phyloP scores from a whole-genome alignment of 1,140 invertebrate species.

The Elysia chlorotica region DNA sequence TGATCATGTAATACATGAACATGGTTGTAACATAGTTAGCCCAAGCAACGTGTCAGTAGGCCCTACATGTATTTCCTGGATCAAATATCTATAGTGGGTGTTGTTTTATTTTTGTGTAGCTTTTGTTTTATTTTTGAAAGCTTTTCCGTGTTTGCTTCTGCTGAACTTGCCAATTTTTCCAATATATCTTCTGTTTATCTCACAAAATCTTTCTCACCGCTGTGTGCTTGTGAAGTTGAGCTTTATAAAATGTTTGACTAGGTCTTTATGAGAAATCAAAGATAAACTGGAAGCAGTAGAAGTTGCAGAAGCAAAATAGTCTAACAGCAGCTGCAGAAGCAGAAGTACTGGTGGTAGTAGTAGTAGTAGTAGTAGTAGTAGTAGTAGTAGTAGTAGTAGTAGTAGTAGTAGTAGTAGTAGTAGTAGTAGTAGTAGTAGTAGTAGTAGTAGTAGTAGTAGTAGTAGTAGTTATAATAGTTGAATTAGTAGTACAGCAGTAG shows the following conservation, averaged over 20 bases:
- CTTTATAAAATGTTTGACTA: neutral
- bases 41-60: too few relatives aligned
- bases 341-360: constrained; percentile 1
- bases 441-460: constrained; percentile 5
- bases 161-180: neutral
- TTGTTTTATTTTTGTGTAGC: too few relatives aligned
- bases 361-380: constrained; percentile 3
- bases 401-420: constrained; percentile 5
- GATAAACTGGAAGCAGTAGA: neutral
- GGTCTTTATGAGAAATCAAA: neutral
- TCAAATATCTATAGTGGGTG: too few relatives aligned
- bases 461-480: constrained; percentile 1
- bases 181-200: neutral
- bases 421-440: constrained; percentile 3
- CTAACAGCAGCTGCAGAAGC: neutral
- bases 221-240: neutral
- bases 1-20: too few relatives aligned
- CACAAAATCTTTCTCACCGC: neutral
- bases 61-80: too few relatives aligned
- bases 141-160: neutral
- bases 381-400: constrained; percentile 5
- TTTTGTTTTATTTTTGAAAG: too few relatives aligned
- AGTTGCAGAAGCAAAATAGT: neutral
- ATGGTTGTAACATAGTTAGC: too few relatives aligned
- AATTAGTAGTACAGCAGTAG: neutral